phyloP scores from a whole-genome alignment of 2,113 vertebrate genomes.

The Leiothrix lutea region DNA sequence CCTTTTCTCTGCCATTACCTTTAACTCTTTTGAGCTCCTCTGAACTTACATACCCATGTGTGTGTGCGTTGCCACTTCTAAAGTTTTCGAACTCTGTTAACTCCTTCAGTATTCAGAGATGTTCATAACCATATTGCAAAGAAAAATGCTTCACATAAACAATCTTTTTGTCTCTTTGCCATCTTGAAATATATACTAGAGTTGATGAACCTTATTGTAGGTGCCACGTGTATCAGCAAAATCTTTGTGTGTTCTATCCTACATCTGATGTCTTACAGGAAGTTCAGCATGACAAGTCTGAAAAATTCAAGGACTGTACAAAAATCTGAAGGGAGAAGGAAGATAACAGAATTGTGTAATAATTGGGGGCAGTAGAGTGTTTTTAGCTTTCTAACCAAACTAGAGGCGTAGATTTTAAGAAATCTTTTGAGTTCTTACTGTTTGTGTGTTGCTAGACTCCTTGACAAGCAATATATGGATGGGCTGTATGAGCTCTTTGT shows the following conservation, averaged over 20 bases:
- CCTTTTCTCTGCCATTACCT: slow-evolving; percentile 41
- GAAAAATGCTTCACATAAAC: neutral
- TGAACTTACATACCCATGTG: neutral
- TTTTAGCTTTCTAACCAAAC: slow-evolving; percentile 49
- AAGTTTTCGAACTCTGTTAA: slow-evolving; percentile 1
- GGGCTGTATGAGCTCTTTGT: slow-evolving; percentile 67
- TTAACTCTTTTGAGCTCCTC: neutral
- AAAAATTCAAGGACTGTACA: neutral
- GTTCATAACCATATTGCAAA: neutral
- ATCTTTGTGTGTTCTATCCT: neutral
- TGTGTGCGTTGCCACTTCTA: neutral
- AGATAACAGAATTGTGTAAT: neutral
- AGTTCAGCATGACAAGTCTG: neutral
- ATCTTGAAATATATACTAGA: neutral
- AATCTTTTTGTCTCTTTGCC: neutral
- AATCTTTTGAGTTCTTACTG: slow-evolving; percentile 48
- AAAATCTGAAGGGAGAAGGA: neutral
- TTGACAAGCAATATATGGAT: slow-evolving; percentile 51
- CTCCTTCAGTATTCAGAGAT: neutral
- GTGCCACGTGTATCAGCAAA: neutral
- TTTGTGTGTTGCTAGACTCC: slow-evolving; percentile 53
- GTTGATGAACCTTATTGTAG: neutral
- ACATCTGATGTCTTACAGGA: neutral
- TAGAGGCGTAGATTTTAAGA: neutral
- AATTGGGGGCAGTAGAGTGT: neutral